These are phyloP conservation scores for Cosmopolites sordidus DNA, from an alignment of 2,888 invertebrate genomes.

Conservation along the genomic window DNA sequence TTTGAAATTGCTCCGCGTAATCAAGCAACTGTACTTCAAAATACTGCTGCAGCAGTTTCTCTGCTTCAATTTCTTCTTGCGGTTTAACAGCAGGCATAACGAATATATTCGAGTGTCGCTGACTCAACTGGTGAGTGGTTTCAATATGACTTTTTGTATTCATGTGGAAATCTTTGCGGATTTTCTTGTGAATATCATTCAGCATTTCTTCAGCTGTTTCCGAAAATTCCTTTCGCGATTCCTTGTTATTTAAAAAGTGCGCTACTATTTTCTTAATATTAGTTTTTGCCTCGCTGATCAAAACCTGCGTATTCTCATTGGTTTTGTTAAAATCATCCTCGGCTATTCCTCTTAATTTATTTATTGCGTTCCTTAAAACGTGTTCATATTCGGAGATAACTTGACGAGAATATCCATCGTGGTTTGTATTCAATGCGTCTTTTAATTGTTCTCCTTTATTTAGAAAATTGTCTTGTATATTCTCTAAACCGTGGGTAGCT, in stretches of 20 bases:
- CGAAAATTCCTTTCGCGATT: constrained; percentile 11
- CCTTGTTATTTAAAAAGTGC: constrained; percentile 4
- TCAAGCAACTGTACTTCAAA: constrained; percentile 15
- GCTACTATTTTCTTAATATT: constrained; percentile 9
- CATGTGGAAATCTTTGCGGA: constrained; percentile 8
- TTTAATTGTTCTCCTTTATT: constrained; percentile 6
- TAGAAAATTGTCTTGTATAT: constrained; percentile 6
- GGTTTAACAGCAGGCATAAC: constrained; percentile 12
- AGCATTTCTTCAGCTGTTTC: constrained; percentile 7
- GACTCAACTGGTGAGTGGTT: not conserved
- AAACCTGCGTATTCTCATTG: constrained; percentile 2
- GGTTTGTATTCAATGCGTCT: not conserved
- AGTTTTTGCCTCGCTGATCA: constrained; percentile 17
- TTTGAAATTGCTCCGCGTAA: constrained; percentile 12
- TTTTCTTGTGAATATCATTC: constrained; percentile 13
- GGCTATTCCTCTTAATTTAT: constrained; percentile 15
- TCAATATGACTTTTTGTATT: constrained; percentile 1
- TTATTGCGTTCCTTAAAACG: constrained; percentile 10
- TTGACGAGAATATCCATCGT: not conserved
- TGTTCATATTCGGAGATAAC: constrained; percentile 9
- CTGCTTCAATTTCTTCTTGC: constrained; percentile 20
- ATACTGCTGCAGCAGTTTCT: constrained; percentile 10
- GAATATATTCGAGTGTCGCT: constrained; percentile 12
- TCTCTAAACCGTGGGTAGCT: constrained; percentile 1
- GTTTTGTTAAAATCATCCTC: constrained; percentile 12